Evolutionary conservation across 1,140 invertebrate genomes (phyloP).

Genomic region (Heliconius himera): DNA sequence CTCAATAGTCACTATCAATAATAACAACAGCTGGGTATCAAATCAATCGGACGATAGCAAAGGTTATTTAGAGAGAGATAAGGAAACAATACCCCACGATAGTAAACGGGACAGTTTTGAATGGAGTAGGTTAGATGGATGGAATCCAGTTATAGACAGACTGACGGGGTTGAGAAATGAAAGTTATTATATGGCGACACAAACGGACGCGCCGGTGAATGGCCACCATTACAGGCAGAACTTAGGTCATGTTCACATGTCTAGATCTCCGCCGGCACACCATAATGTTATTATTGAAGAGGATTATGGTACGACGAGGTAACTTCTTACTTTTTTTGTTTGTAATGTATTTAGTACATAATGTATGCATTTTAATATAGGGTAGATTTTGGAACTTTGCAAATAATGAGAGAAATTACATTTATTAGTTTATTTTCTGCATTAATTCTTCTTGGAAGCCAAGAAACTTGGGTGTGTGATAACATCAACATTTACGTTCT

Average conservation of each 20-base stretch:
- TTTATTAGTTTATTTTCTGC: too few relatives aligned
- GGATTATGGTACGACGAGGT: constrained; percentile 82
- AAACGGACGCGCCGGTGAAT: constrained; percentile 69
- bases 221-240: constrained; percentile 68
- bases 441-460: too few relatives aligned
- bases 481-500: too few relatives aligned
- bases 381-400: too few relatives aligned
- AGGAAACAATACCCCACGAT: constrained; percentile 70
- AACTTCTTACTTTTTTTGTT: neutral
- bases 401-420: too few relatives aligned
- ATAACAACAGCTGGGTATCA: constrained; percentile 78
- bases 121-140: constrained; percentile 77
- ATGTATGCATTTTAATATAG: too few relatives aligned
- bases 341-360: neutral
- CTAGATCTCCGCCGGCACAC: constrained; percentile 67
- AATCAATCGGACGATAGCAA: constrained; percentile 78
- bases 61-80: constrained; percentile 76
- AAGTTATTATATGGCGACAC: constrained; percentile 91
- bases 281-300: constrained; percentile 87
- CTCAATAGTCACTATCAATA: constrained; percentile 77
- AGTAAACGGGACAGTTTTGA: constrained; percentile 80
- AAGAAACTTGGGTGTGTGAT: too few relatives aligned
- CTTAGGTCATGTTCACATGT: constrained; percentile 66
- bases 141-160: constrained; percentile 90
- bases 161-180: constrained; percentile 89